Conservation (phyloP, 2,888 invertebrate species). For the Clunio marinus region DNA sequence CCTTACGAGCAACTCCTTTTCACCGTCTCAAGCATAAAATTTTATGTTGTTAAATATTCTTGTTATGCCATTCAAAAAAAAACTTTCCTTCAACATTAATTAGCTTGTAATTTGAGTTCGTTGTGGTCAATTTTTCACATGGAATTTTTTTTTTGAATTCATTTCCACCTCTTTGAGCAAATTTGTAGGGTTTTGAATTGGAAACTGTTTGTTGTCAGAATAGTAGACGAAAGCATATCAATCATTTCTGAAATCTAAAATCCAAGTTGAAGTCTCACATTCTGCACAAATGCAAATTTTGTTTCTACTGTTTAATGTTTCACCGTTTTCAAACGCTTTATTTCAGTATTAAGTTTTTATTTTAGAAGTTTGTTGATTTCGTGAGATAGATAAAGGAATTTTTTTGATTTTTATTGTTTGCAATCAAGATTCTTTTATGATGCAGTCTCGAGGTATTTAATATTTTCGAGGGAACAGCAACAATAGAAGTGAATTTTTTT, state of each 20-base stretch:
- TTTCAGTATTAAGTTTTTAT: too few relatives aligned
- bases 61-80: not conserved
- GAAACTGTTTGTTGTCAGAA: not conserved
- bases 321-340: too few relatives aligned
- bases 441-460: not conserved
- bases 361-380: not conserved
- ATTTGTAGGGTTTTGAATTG: not conserved
- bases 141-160: constrained; percentile 14
- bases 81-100: constrained; percentile 4
- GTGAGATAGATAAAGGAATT: constrained; percentile 1
- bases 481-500: not conserved
- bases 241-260: not conserved
- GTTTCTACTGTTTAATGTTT: not conserved
- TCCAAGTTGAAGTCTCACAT: not conserved
- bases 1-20: too few relatives aligned
- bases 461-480: not conserved
- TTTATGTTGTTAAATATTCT: not conserved
- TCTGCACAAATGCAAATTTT: constrained; percentile 11
- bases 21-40: too few relatives aligned
- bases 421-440: constrained; percentile 17
- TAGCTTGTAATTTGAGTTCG: not conserved
- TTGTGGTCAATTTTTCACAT: constrained; percentile 4
- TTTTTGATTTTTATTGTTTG: constrained; percentile 23
- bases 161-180: not conserved
- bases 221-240: not conserved